These are phyloP conservation scores for Venusia cambrica DNA, from an alignment of 2,888 invertebrate genomes.

Conservation along the genomic window DNA sequence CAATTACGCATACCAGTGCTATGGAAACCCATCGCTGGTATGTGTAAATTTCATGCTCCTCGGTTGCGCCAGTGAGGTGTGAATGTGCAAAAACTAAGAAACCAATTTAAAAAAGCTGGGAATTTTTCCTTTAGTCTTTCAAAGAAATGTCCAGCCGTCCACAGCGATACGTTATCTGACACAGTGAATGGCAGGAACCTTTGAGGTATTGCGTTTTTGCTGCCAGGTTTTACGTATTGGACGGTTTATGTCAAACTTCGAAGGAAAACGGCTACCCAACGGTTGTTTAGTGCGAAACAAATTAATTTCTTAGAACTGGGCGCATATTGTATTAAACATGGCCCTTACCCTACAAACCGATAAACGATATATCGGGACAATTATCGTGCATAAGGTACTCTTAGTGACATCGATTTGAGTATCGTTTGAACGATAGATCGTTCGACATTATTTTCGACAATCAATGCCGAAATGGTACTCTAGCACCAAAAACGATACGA, in stretches of 20 bases:
- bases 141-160: background rate
- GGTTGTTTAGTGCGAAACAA: conserved; percentile 7
- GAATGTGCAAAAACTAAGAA: conserved; percentile 2
- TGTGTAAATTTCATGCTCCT: conserved; percentile 6
- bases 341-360: too few relatives aligned
- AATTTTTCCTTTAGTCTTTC: conserved; percentile 1
- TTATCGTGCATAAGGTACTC: too few relatives aligned
- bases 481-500: too few relatives aligned
- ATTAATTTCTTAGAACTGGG: conserved; percentile 5
- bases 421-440: too few relatives aligned
- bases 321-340: too few relatives aligned
- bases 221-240: conserved; percentile 6
- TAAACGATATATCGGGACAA: too few relatives aligned
- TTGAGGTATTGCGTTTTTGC: conserved; percentile 11
- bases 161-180: conserved; percentile 1
- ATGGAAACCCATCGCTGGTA: background rate
- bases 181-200: conserved; percentile 18
- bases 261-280: conserved; percentile 9
- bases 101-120: conserved; percentile 1
- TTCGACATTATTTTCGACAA: too few relatives aligned
- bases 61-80: conserved; percentile 5
- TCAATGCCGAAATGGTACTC: too few relatives aligned
- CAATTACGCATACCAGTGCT: conserved; percentile 4
- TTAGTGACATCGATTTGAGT: too few relatives aligned
- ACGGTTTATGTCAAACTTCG: conserved; percentile 8